phyloP scores from a whole-genome alignment of 2,797 vertebrate species.

The Lepus oiostolus region DNA sequence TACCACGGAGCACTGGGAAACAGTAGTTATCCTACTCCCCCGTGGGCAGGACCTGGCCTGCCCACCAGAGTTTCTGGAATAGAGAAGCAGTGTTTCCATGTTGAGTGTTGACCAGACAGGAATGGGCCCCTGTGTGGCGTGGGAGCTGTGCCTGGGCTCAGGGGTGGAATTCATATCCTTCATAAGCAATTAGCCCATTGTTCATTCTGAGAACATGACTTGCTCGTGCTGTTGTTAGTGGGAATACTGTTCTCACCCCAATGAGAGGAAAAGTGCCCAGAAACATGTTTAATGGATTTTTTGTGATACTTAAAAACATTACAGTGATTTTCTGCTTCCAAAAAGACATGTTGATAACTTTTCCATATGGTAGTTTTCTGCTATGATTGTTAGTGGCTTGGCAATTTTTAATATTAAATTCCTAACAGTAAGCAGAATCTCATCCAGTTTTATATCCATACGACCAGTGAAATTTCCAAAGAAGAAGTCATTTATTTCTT shows the following conservation, averaged over 20 bases:
- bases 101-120: fast-evolving
- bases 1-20: background rate
- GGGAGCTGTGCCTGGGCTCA: background rate
- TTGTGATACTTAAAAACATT: conserved; percentile 59
- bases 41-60: background rate
- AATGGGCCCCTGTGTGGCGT: background rate
- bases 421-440: conserved; percentile 84
- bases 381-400: conserved; percentile 81
- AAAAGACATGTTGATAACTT: conserved; percentile 81
- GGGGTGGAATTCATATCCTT: background rate
- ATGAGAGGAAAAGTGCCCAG: conserved; percentile 63
- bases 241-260: conserved; percentile 61
- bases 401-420: conserved; percentile 86
- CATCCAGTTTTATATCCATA: conserved; percentile 81
- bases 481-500: conserved; percentile 74
- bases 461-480: conserved; percentile 76
- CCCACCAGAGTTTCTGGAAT: background rate
- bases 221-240: background rate
- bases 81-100: background rate
- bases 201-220: conserved; percentile 15
- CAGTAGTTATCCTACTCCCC: background rate
- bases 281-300: conserved; percentile 77
- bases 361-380: conserved; percentile 84
- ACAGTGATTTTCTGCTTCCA: conserved; percentile 75
- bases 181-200: background rate